A percentile compares a stretch with the other conserved stretches of the same genome.
Evolutionary conservation across 2,888 invertebrate species (phyloP).

Genomic region (Leptarthrus brevirostris): DNA sequence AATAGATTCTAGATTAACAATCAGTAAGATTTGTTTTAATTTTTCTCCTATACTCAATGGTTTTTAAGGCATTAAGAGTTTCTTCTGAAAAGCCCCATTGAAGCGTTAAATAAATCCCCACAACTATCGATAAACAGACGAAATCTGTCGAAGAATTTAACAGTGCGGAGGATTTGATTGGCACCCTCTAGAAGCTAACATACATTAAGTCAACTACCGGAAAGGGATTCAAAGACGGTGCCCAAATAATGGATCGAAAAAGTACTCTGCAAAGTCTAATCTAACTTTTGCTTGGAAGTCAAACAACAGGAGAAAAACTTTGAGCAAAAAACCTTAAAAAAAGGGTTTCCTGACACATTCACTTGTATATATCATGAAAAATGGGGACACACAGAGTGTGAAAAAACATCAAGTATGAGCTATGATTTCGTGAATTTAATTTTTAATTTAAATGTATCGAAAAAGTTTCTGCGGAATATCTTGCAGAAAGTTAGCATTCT

Average conservation of each 20-base stretch:
- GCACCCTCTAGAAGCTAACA: conserved; percentile 18
- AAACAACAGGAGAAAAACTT: conserved; percentile 44
- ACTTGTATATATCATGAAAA: background rate
- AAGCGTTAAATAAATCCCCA: too few relatives aligned
- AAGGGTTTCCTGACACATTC: conserved; percentile 22
- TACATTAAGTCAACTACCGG: conserved; percentile 38
- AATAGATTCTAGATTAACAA: too few relatives aligned
- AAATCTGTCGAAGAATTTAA: conserved; percentile 2
- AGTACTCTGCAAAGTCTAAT: conserved; percentile 51
- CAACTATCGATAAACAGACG: background rate
- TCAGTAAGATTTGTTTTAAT: too few relatives aligned
- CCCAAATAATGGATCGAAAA: conserved; percentile 52
- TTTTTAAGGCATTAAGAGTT: too few relatives aligned
- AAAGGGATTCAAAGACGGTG: conserved; percentile 5
- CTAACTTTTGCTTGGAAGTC: conserved; percentile 53
- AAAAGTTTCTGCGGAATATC: conserved; percentile 49
- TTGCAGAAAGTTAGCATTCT: background rate
- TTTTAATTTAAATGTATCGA: conserved; percentile 55
- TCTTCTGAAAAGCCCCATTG: too few relatives aligned
- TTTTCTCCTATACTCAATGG: too few relatives aligned
- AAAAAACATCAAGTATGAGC: background rate
- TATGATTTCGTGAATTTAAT: conserved; percentile 49
- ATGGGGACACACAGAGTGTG: background rate
- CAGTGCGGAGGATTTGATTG: conserved; percentile 44
- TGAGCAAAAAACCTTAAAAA: conserved; percentile 5